These are phyloP conservation scores for Notodonta ziczac DNA, from an alignment of 2,888 invertebrate genomes.

Conservation along the genomic window DNA sequence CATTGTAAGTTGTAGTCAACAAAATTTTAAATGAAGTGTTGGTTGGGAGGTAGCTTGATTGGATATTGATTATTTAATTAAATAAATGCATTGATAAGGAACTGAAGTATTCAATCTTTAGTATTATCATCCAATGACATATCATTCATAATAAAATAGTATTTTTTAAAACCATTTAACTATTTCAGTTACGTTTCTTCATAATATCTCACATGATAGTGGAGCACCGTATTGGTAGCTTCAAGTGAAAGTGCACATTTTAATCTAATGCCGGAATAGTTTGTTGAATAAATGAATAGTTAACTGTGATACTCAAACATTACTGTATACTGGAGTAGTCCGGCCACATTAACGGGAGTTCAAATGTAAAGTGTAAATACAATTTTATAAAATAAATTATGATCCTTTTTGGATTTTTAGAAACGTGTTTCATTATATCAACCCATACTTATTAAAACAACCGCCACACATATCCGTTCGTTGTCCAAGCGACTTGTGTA, in stretches of 20 bases:
- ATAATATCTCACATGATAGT: constrained; percentile 15
- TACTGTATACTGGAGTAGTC: constrained; percentile 37
- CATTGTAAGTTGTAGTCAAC: constrained; percentile 18
- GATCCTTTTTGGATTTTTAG: constrained; percentile 80
- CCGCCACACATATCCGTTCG: no score
- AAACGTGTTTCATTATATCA: constrained; percentile 5
- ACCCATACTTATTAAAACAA: no score
- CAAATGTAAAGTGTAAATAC: constrained; percentile 84
- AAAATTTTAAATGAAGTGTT: not conserved
- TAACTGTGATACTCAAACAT: constrained; percentile 45
- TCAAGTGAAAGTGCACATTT: constrained; percentile 28
- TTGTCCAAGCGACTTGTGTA: no score
- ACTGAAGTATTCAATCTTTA: constrained; percentile 21
- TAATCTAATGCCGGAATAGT: constrained; percentile 6
- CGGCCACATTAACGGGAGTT: constrained; percentile 65
- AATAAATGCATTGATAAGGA: constrained; percentile 38
- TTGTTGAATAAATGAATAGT: constrained; percentile 29
- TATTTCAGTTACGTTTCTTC: constrained; percentile 9
- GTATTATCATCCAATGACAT: not conserved
- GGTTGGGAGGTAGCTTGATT: not conserved
- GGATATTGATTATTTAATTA: constrained; percentile 14
- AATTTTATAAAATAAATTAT: constrained; percentile 80
- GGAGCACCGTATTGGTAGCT: constrained; percentile 6
- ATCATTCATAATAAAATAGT: not conserved
- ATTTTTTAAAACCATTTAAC: not conserved